Evolutionary conservation across 2,888 invertebrate species (phyloP).

Genomic region (Morinoia aosen): DNA sequence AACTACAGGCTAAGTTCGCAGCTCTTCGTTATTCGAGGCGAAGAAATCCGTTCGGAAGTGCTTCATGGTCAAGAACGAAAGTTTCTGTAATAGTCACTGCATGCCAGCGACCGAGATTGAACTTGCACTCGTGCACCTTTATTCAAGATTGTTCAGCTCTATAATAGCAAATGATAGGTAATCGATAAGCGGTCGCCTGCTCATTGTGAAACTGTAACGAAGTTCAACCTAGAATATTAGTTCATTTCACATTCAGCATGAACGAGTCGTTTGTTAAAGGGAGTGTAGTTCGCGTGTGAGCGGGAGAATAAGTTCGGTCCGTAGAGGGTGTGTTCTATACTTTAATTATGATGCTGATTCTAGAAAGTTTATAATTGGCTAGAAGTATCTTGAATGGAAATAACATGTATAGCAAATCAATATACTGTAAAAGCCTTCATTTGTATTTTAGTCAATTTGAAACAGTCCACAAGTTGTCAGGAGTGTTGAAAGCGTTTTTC

Average conservation of each 20-base stretch:
- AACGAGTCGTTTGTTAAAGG: neutral
- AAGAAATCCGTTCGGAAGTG: conserved; percentile 22
- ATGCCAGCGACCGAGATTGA: neutral
- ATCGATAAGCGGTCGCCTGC: neutral
- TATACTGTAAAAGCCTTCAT: too few species aligned
- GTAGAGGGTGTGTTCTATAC: neutral
- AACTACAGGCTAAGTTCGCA: neutral
- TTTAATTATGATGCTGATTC: neutral
- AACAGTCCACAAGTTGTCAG: too few species aligned
- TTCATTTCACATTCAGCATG: neutral
- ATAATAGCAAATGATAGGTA: neutral
- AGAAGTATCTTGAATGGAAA: too few species aligned
- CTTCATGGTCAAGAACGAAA: neutral
- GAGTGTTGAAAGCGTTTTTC: too few species aligned
- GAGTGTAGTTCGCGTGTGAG: too few species aligned
- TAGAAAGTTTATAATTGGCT: neutral
- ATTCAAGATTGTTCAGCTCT: neutral
- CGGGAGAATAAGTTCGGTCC: neutral
- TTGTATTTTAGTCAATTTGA: too few species aligned
- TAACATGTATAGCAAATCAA: too few species aligned
- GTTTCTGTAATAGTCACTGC: neutral
- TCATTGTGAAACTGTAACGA: neutral
- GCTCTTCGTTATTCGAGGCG: neutral
- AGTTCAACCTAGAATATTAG: neutral
- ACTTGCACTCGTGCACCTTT: neutral